phyloP scores from a whole-genome alignment of 2,797 vertebrate species.

The Avahi laniger region DNA sequence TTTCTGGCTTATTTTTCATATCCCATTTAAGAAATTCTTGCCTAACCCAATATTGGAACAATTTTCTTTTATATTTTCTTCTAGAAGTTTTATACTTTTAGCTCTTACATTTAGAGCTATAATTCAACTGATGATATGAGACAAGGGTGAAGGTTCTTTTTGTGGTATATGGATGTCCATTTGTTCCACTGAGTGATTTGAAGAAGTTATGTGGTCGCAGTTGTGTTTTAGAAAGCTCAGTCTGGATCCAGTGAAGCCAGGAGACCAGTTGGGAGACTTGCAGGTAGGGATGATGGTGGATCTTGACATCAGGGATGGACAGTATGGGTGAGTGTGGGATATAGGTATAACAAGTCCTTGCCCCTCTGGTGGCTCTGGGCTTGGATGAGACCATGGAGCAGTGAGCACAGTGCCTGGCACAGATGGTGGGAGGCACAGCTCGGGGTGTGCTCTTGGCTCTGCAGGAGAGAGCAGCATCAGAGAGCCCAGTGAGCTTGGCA shows the following conservation, averaged over 20 bases:
- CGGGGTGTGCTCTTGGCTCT: too few species aligned
- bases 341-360: neutral
- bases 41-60: neutral
- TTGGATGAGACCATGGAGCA: too few species aligned
- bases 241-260: neutral
- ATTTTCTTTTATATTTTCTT: neutral
- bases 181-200: neutral
- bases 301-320: neutral
- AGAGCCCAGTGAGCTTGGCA: neutral
- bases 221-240: neutral
- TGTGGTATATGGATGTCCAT: neutral
- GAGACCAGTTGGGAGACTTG: neutral
- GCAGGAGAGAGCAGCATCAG: neutral
- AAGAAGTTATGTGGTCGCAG: neutral
- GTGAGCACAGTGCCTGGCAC: fast-evolving
- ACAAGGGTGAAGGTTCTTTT: neutral
- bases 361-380: neutral
- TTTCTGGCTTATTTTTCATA: neutral
- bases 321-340: neutral
- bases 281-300: neutral
- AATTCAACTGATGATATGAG: neutral
- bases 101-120: neutral
- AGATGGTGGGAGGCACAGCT: too few species aligned
- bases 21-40: neutral
- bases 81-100: neutral